A percentile compares a stretch with the other conserved stretches of the same genome.
These are phyloP conservation scores for Eubasilissa regina DNA, from an alignment of 1,140 invertebrate genomes.

Conservation along the genomic window DNA sequence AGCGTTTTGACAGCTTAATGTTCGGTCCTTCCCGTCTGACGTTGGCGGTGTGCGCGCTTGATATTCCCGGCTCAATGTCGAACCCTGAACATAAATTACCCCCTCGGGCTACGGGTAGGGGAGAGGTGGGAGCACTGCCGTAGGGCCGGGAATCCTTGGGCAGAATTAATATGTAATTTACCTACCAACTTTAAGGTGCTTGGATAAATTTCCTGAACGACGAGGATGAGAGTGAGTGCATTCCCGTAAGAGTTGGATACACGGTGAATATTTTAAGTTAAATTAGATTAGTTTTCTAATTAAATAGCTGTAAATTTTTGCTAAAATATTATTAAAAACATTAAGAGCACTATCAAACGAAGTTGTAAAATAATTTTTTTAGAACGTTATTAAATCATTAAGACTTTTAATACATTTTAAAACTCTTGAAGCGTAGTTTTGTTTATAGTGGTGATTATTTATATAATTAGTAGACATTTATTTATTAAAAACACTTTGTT, in stretches of 20 bases:
- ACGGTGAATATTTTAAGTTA: constrained; percentile 9
- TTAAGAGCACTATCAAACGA: neutral
- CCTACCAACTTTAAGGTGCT: constrained; percentile 31
- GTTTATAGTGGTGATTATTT: too few relatives aligned
- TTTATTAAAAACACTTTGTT: too few relatives aligned
- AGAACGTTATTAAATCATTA: too few relatives aligned
- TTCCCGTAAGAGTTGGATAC: neutral
- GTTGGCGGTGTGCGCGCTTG: constrained; percentile 37
- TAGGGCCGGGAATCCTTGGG: constrained; percentile 23
- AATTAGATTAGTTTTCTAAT: too few relatives aligned
- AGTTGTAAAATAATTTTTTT: too few relatives aligned
- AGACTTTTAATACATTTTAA: too few relatives aligned
- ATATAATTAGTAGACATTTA: too few relatives aligned
- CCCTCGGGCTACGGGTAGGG: neutral
- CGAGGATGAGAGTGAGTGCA: constrained; percentile 5
- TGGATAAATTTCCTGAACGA: constrained; percentile 17
- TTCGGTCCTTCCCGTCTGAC: neutral
- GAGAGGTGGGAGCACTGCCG: neutral
- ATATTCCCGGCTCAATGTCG: constrained; percentile 54
- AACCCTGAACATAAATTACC: constrained; percentile 55
- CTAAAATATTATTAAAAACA: neutral
- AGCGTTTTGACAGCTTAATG: neutral
- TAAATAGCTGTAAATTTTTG: neutral
- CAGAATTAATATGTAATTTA: constrained; percentile 45
- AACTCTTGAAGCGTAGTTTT: too few relatives aligned